Base-by-base conservation (phyloP, 2,113 vertebrate species). In the Chroicocephalus ridibundus region DNA sequence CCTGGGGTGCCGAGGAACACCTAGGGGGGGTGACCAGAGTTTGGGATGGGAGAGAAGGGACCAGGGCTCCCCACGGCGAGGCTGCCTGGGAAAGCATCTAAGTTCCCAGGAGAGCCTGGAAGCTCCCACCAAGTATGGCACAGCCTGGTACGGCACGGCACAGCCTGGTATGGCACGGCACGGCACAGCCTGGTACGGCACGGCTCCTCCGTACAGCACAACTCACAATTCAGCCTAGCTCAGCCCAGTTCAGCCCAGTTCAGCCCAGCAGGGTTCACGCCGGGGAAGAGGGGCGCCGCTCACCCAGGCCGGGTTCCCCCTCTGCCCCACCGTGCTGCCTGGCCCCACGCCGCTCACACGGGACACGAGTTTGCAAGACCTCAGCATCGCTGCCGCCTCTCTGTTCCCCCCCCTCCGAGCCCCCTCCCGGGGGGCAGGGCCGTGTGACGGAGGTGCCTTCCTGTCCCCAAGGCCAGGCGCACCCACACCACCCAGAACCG, bases 281-380 rank as follows among this genome's bases (percentile, higher is more conserved):
- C 1, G 4, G 0, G 13, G 3, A 32, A 8, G 15, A 32, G 46
- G 15, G 22, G 54, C 1, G 4, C 0, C 0, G 36, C 57, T 70
- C 65, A 24, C 40, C 27, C 19, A 11, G n/a, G 34, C 13, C 1
- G 2, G 25, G 32, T 6, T 55, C 16, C 6, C 15, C 34, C 2
- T 0, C 44, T 31, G 42, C 27, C 75, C 64, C 27, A 3, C 19
- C 47, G 19, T 0, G 0, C 64, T 29, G 60, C 32, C 46, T 8
- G 18, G 10, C 29, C 66, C 54, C 2, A 19, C 1, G 3, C 27
- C 0, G 0, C 58, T 68, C 78, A 87, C 55, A 32, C 8, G 16
- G 5, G 1, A 79, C 57, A 54, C 1, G 44, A 86, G 14, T 32
- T 60, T 42, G 31, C 47, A 25, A 54, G 44, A 27, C n/a, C 19